phyloP scores from a whole-genome alignment of 2,888 invertebrate species.

The Eupelmus urozonus region DNA sequence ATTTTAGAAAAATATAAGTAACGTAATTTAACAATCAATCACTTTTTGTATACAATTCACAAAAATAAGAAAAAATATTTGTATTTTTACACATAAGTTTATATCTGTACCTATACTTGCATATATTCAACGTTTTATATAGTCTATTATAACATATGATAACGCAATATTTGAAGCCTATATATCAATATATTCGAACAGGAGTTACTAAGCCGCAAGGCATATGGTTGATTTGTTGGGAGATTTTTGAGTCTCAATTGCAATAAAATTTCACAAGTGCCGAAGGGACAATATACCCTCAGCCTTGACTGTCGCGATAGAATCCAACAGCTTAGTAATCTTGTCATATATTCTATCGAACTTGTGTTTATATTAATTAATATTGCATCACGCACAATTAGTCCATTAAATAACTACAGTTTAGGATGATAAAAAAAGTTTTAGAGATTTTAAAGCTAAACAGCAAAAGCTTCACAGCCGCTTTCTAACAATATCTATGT shows the following conservation, averaged over 20 bases:
- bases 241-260: no score
- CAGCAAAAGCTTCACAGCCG: slow-evolving; percentile 54
- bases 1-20: no score
- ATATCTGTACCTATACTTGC: slow-evolving; percentile 16
- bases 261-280: no score
- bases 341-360: slow-evolving; percentile 46
- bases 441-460: slow-evolving; percentile 29
- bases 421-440: slow-evolving; percentile 25
- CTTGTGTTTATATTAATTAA: slow-evolving; percentile 41
- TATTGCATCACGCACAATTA: slow-evolving; percentile 42
- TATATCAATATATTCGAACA: no score
- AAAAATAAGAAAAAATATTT: no score
- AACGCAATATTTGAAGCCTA: slow-evolving; percentile 49
- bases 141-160: slow-evolving; percentile 29
- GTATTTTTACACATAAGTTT: slow-evolving; percentile 2
- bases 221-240: no score
- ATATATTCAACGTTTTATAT: slow-evolving; percentile 39
- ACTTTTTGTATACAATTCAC: no score
- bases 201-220: no score
- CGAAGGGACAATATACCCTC: no score
- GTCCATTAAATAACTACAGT: slow-evolving; percentile 23
- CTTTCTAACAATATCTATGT: slow-evolving; percentile 36
- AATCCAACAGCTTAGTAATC: no score
- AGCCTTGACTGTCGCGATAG: no score
- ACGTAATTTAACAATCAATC: no score